Evolutionary conservation across 2,797 vertebrate species (phyloP).

Genomic region (Acanthornis magna): DNA sequence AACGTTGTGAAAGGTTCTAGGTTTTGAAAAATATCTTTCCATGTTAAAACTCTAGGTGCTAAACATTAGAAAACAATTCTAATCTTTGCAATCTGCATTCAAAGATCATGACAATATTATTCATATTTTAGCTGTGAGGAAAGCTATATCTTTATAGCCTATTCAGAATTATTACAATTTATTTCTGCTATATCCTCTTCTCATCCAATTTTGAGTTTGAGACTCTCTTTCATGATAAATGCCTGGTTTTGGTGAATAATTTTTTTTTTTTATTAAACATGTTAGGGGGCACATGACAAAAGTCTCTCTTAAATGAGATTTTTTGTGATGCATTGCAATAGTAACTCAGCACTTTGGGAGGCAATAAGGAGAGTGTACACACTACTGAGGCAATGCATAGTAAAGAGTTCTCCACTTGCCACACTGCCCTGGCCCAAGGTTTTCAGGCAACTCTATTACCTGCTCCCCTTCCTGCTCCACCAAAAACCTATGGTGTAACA

Average conservation of each 20-base stretch:
- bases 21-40: not conserved
- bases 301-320: not conserved
- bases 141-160: not conserved
- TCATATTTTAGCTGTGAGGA: not conserved
- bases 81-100: not conserved
- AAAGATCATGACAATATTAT: not conserved
- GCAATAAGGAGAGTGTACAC: not conserved
- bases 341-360: not conserved
- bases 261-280: not conserved
- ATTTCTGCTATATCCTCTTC: not conserved
- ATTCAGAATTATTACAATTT: not conserved
- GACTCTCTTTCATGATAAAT: not conserved
- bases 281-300: not conserved
- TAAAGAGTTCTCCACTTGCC: not conserved
- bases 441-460: not conserved
- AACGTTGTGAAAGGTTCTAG: not conserved
- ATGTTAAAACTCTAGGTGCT: not conserved
- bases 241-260: not conserved
- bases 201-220: not conserved
- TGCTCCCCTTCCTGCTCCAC: not conserved
- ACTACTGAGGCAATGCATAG: accelerated
- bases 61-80: not conserved
- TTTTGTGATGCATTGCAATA: not conserved
- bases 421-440: not conserved
- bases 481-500: not conserved